Base-by-base conservation (phyloP, 2,797 vertebrate genomes). In the Lophius americanus region DNA sequence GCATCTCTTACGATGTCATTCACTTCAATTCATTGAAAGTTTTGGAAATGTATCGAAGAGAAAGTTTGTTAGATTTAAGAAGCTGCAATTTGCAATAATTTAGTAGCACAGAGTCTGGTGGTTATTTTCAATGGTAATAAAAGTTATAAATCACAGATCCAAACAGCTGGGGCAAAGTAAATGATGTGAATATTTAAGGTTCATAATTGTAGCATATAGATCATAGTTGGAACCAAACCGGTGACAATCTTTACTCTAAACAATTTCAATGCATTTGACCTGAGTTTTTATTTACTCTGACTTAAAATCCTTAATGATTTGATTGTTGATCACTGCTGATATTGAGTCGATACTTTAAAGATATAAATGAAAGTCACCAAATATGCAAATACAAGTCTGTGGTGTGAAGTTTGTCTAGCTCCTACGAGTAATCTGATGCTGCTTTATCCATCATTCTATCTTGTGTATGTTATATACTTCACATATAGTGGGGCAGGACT, bases 311-410 rank as follows among this genome's bases (percentile, higher is more conserved):
- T 60, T 10, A 0, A 59, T 3, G 1, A 12, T 54, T 9, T 42
- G 11, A 37, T 37, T 56, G 9, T 48, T 57, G 44, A 55, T 39
- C 10, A 56, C 13, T 51, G 46, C 43, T 67, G 38, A 36, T 41
- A 50, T 14, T 74, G 12, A 55, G 65, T 43, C 66, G 73, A 63
- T 70, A 56, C 49, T 54, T 50, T 53, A 6, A 39, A 32, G 36
- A 51, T 7, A 37, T 42, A 9, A 41, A 56, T 54, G 44, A 44
- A 4, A 14, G 51, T 32, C 43, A 5, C 32, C 51, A 5, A 73
- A 78, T 12, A 43, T 23, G 36, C 44, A 69, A 55, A 60, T 4
- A 4, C 10, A 44, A 58, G 35, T 51, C 35, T 53, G 33, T 58
- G 39, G 42, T 4, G 36, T 41, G 10, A 60, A 55, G 44, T 46